These are phyloP conservation scores for Scaptomyza hsui DNA, from an alignment of 1,140 invertebrate species.

Conservation along the genomic window DNA sequence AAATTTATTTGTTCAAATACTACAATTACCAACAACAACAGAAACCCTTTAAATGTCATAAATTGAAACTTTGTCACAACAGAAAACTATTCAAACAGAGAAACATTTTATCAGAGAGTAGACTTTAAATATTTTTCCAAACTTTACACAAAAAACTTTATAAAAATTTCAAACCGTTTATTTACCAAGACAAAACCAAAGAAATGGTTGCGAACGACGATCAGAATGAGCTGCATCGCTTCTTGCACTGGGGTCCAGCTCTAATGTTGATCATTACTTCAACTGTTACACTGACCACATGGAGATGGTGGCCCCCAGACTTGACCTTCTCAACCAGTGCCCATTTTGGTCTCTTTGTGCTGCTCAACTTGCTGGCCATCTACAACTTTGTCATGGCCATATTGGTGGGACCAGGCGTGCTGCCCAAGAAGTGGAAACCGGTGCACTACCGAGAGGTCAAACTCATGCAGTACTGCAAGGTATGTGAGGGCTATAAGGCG, in stretches of 20 bases:
- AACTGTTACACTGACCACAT: constrained; percentile 32
- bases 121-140: too few relatives aligned
- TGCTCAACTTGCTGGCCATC: constrained; percentile 16
- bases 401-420: constrained; percentile 42
- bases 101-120: not conserved
- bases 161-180: not conserved
- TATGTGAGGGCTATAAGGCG: constrained; percentile 96
- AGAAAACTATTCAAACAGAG: not conserved
- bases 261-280: not conserved
- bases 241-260: constrained; percentile 58
- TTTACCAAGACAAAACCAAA: not conserved
- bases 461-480: constrained; percentile 92
- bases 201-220: not conserved
- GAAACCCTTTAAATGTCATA: constrained; percentile 49
- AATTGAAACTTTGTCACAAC: constrained; percentile 20
- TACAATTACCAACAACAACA: not conserved
- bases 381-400: constrained; percentile 42
- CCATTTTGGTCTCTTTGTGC: constrained; percentile 27
- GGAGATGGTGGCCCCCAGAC: constrained; percentile 42
- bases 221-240: constrained; percentile 22
- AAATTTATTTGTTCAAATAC: constrained; percentile 49
- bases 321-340: not conserved
- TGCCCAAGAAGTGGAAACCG: constrained; percentile 45
- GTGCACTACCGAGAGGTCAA: not conserved
- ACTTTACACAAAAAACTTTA: not conserved